Conservation (phyloP, 2,113 vertebrate species). For the Aegotheles bennettii region DNA sequence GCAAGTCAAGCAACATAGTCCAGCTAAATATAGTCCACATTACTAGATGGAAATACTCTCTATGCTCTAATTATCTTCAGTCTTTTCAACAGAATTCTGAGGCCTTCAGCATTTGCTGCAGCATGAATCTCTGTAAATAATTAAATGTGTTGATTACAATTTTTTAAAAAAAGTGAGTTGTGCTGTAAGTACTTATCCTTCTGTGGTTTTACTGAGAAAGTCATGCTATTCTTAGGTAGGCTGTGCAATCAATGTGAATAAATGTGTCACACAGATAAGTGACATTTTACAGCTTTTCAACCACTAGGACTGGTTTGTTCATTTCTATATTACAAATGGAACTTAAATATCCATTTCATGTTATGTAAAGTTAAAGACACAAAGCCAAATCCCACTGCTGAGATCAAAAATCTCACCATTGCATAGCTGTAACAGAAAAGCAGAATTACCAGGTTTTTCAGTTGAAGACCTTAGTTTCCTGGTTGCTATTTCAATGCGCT, state of each 20-base stretch:
- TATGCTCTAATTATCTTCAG: not conserved
- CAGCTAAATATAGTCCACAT: not conserved
- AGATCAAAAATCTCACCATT: not conserved
- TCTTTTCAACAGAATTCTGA: not conserved
- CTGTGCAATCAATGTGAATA: not conserved
- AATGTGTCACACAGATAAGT: not conserved
- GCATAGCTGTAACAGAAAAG: not conserved
- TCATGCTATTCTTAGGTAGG: conserved; percentile 1
- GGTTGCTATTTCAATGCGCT: not conserved
- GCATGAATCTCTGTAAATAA: conserved; percentile 14
- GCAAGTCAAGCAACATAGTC: not conserved
- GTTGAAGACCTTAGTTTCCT: not conserved
- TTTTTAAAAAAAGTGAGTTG: not conserved
- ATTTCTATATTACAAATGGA: not conserved
- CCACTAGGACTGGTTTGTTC: not conserved
- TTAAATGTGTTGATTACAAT: conserved; percentile 35
- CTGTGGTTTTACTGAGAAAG: conserved; percentile 34
- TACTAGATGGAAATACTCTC: not conserved
- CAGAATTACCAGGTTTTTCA: not conserved
- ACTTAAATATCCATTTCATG: not conserved
- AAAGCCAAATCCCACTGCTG: not conserved
- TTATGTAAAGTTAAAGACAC: not conserved
- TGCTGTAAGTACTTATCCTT: conserved; percentile 10
- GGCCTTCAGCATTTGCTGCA: not conserved
- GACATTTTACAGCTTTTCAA: not conserved